Conservation (phyloP, 2,888 invertebrate genomes). For the Heteromurus nitidus region DNA sequence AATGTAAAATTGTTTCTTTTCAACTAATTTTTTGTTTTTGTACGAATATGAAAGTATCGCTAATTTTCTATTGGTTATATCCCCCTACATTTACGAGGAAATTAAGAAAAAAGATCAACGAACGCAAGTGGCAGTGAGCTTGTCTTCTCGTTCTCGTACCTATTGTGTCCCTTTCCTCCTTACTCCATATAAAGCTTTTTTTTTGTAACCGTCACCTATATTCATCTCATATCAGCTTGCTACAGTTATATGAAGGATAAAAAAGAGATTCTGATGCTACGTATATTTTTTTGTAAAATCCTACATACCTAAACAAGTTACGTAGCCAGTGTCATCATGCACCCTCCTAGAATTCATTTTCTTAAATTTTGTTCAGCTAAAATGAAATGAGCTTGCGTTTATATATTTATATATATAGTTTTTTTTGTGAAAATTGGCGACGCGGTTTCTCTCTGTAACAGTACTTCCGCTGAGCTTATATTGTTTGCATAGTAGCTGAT, state of each 20-base stretch:
- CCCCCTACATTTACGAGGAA: no score
- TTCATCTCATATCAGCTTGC: background rate
- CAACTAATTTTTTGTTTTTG: no score
- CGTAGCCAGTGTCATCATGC: background rate
- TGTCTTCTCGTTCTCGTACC: conserved; percentile 14
- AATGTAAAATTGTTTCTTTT: no score
- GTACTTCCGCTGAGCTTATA: background rate
- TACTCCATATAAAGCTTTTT: background rate
- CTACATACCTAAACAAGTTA: background rate
- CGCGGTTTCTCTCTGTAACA: no score
- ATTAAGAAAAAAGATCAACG: no score
- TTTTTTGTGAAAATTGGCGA: no score
- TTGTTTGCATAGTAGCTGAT: background rate
- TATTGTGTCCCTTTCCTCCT: background rate
- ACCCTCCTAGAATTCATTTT: background rate
- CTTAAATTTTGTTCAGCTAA: background rate
- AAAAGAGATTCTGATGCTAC: background rate
- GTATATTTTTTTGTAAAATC: background rate
- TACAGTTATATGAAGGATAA: no score
- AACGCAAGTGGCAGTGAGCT: conserved; percentile 61
- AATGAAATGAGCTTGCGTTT: no score
- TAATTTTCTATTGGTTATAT: no score
- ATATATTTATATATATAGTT: no score
- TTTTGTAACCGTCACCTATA: background rate
- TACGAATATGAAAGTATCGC: no score